Evolutionary conservation across 2,888 invertebrate genomes (phyloP).

Genomic region (Mimumesa dahlbomi): DNA sequence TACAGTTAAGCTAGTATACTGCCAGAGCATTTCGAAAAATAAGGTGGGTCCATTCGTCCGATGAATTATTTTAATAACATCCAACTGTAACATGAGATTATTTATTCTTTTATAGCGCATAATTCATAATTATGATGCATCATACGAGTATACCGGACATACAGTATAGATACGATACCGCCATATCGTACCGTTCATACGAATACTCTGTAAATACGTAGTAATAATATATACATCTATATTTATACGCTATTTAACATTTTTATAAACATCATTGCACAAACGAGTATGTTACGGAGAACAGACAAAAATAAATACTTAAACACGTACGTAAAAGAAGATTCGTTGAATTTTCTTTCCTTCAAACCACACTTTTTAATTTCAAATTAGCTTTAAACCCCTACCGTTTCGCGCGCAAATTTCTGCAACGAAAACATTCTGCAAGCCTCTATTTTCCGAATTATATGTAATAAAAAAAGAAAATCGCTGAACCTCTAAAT

Average conservation of each 20-base stretch:
- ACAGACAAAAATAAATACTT: too few relatives aligned
- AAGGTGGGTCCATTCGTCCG: conserved; percentile 43
- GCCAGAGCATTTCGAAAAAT: conserved; percentile 34
- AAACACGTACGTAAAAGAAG: conserved; percentile 16
- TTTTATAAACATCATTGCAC: conserved; percentile 62
- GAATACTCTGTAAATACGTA: conserved; percentile 57
- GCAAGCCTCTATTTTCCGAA: too few relatives aligned
- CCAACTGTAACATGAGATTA: conserved; percentile 46
- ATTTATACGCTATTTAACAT: conserved; percentile 72
- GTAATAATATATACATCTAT: conserved; percentile 69
- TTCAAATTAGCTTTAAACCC: too few relatives aligned
- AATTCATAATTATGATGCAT: conserved; percentile 26
- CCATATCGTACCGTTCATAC: conserved; percentile 32
- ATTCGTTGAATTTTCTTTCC: not conserved
- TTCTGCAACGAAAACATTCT: too few relatives aligned
- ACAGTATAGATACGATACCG: conserved; percentile 14
- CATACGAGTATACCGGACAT: conserved; percentile 3
- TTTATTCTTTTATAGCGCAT: conserved; percentile 51
- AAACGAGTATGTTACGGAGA: conserved; percentile 39
- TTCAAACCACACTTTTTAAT: not conserved
- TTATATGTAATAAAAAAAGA: too few relatives aligned
- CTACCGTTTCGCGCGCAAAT: too few relatives aligned
- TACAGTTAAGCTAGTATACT: conserved; percentile 27
- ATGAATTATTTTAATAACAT: conserved; percentile 29
- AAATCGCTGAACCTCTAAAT: too few relatives aligned